Evolutionary conservation across 2,888 invertebrate species (phyloP), one percentile per base, ranked within the genome.

Genomic region (Chaitophorus viminalis): DNA sequence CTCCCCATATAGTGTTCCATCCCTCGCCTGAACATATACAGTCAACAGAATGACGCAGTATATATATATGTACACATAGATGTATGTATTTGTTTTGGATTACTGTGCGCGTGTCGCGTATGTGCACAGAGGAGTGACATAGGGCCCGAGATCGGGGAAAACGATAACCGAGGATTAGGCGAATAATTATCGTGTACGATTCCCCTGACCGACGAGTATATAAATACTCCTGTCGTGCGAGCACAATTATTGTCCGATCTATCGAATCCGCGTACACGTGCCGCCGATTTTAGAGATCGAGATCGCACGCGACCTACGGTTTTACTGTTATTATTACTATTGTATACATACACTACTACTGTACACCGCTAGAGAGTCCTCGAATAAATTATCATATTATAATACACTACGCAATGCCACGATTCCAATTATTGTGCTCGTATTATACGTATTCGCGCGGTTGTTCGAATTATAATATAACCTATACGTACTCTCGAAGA

Each of bases 51-150:
- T 60, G 70, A 81, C 46, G 81, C 18, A n/a, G 65, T 25, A 25
- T 31, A 25, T 31, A 39, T 39, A 39, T 39, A 39, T 39, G 11
- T 39, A 39, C 11, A 39, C 8, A 39, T 39, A 0, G 6, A 8
- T 39, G 8, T 21, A 31, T 8, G 29, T 83, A 83, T 83, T 86
- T 86, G 86, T 86, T 79, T 79, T 86, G 33, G 78, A 86, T 86
- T 79, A 79, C 72, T 39, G 83, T 8, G 17, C 83, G 83, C 31
- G 75, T 74, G 82, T 17, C 14, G 68, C 6, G 54, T 82, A 36
- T 33, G n/a, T 29, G n/a, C 29, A 39, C 29, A 8, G 36, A 29
- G n/a, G 68, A 29, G n/a, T 29, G 68, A 68, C 25, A 11, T n/a
- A 9, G 60, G 25, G 21, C 18, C 60, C 60, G 8, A 0, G 54